These are phyloP conservation scores for Eremophila alpestris DNA, from an alignment of 2,797 vertebrate genomes.

Conservation along the genomic window DNA sequence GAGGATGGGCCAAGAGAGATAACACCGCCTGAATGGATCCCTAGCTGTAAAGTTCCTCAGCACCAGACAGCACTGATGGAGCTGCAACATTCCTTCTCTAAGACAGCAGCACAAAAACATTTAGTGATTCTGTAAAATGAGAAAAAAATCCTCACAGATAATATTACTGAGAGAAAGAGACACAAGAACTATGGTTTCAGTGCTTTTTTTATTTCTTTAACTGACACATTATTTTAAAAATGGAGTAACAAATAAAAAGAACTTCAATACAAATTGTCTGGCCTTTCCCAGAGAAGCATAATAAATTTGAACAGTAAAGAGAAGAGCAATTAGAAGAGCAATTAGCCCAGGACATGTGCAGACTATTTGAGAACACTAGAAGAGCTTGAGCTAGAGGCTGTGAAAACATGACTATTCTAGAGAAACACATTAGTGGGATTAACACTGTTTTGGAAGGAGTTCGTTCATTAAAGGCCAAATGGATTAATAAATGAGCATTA, in stretches of 20 bases:
- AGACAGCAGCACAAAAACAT: constrained; percentile 65
- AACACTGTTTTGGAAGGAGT: neutral
- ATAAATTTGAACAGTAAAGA: neutral
- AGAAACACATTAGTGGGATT: neutral
- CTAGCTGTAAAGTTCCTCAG: neutral
- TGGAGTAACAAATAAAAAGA: neutral
- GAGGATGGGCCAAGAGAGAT: neutral
- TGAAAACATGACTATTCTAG: neutral
- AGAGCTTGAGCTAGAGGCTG: neutral
- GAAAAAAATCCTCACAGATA: constrained; percentile 81
- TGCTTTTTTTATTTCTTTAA: constrained; percentile 80
- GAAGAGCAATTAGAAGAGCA: neutral
- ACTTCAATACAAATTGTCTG: neutral
- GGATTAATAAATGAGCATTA: neutral
- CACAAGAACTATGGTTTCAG: constrained; percentile 81
- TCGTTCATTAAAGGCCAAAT: neutral
- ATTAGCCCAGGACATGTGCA: neutral
- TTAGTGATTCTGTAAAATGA: constrained; percentile 65
- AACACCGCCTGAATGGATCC: constrained; percentile 8
- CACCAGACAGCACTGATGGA: constrained; percentile 57
- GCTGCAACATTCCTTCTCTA: constrained; percentile 80
- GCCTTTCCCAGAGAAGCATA: neutral
- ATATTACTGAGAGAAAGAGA: constrained; percentile 70
- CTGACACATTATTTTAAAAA: constrained; percentile 47
- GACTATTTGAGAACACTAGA: neutral